Evolutionary conservation across 2,113 vertebrate species (phyloP), one percentile per base, ranked within the genome.

Genomic region (Carettochelys insculpta): DNA sequence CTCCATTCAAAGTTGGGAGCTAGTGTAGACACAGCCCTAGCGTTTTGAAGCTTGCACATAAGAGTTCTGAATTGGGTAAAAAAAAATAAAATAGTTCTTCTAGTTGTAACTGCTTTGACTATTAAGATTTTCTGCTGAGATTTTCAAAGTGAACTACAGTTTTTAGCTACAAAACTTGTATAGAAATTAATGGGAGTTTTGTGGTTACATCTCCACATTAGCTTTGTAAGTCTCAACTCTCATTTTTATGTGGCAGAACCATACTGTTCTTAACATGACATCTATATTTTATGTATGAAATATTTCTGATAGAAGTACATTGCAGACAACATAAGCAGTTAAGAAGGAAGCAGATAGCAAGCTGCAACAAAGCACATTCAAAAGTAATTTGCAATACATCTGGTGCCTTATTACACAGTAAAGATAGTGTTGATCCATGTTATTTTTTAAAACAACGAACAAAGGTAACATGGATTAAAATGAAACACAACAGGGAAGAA

Each of bases 401-500:
- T 41, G 91, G 61, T 82, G 27, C 45, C 31, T 82, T 94, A 86
- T 84, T 43, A 82, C 94, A 45, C 13, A 83, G 47, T 2, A 3
- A 85, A 90, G 87, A 38, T 6, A 75, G 16, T 5, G 48, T 4
- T 20, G 0, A 19, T 68, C 65, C 80, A 5, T 0, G n/a, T 82
- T 80, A n/a, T 47, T 61, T 52, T 82, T 6, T 45, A 88, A 83
- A 11, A 81, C n/a, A 80, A 85, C 87, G 25, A 95, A 95, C 95
- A 96, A 96, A 96, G 87, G 89, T 38, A 96, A 75, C 20, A 83
- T 0, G 89, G 77, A 91, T 53, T 56, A 90, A 84, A 90, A 79
- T 84, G 90, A 95, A 93, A 95, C 83, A 22, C 95, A 93, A 96
- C n/a, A n/a, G n/a, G n/a, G n/a, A n/a, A n/a, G n/a, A n/a, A n/a